phyloP scores from a whole-genome alignment of 1,140 invertebrate species.

The Lasaia peninsularis region DNA sequence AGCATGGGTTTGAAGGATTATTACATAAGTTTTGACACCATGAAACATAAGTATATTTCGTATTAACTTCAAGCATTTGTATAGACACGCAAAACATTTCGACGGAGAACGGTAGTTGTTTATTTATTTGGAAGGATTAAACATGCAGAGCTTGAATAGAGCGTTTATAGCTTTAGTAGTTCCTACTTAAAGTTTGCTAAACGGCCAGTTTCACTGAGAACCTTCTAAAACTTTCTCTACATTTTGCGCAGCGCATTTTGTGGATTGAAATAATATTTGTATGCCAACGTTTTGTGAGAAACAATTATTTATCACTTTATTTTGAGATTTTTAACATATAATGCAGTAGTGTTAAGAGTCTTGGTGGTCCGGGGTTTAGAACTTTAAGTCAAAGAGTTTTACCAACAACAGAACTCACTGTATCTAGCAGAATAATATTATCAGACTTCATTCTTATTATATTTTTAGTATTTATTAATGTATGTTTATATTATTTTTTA shows the following conservation, averaged over 20 bases:
- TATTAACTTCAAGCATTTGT: conserved; percentile 52
- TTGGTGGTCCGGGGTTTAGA: too few relatives aligned
- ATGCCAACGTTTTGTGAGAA: conserved; percentile 4
- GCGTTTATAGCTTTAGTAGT: conserved; percentile 38
- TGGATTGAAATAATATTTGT: conserved; percentile 48
- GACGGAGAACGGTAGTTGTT: conserved; percentile 46
- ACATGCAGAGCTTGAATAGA: conserved; percentile 48
- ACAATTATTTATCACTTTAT: conserved; percentile 1
- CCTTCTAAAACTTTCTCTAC: conserved; percentile 55
- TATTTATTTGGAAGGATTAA: conserved; percentile 69
- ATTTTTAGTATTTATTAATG: too few relatives aligned
- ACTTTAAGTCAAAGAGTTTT: too few relatives aligned
- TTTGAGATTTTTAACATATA: not conserved
- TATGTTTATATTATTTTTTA: too few relatives aligned
- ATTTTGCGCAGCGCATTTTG: conserved; percentile 48
- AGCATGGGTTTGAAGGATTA: not conserved
- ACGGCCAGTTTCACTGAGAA: conserved; percentile 58
- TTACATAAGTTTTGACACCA: conserved; percentile 24
- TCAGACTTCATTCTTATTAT: too few relatives aligned
- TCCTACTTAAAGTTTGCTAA: conserved; percentile 70
- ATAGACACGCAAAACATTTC: conserved; percentile 11
- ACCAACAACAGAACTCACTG: too few relatives aligned
- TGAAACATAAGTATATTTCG: conserved; percentile 48
- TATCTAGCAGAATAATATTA: too few relatives aligned
- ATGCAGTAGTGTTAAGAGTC: too few relatives aligned